These are phyloP conservation scores for Solenodon paradoxus DNA, from an alignment of 2,113 vertebrate species.

Conservation along the genomic window DNA sequence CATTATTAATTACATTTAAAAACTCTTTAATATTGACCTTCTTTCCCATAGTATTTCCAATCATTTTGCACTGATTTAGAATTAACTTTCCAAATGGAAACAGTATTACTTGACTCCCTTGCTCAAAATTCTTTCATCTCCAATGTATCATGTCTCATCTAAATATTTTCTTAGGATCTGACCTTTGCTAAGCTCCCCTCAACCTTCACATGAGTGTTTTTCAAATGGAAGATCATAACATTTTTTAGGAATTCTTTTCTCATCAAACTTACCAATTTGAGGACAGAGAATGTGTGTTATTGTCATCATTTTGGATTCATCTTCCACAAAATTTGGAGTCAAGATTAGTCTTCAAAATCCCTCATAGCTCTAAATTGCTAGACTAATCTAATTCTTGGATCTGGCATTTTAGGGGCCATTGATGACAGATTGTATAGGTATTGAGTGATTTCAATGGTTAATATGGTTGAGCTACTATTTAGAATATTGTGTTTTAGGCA, in stretches of 20 bases:
- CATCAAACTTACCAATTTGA: neutral
- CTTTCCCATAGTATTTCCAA: neutral
- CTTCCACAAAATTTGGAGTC: neutral
- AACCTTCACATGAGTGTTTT: neutral
- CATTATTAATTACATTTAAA: neutral
- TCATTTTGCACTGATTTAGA: neutral
- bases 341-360: constrained; percentile 26
- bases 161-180: neutral
- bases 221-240: neutral
- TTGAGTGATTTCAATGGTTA: constrained; percentile 6
- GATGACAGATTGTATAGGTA: neutral
- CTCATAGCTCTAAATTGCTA: neutral
- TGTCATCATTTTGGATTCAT: constrained; percentile 11
- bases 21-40: neutral
- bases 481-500: neutral
- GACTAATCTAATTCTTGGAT: neutral
- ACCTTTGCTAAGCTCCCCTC: neutral
- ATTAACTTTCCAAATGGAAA: neutral
- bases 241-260: neutral
- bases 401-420: neutral
- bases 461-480: neutral
- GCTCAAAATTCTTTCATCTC: neutral
- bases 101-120: neutral
- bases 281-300: neutral
- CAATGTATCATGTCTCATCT: neutral